phyloP scores from a whole-genome alignment of 2,888 invertebrate genomes.

The Drosophila lutescens region DNA sequence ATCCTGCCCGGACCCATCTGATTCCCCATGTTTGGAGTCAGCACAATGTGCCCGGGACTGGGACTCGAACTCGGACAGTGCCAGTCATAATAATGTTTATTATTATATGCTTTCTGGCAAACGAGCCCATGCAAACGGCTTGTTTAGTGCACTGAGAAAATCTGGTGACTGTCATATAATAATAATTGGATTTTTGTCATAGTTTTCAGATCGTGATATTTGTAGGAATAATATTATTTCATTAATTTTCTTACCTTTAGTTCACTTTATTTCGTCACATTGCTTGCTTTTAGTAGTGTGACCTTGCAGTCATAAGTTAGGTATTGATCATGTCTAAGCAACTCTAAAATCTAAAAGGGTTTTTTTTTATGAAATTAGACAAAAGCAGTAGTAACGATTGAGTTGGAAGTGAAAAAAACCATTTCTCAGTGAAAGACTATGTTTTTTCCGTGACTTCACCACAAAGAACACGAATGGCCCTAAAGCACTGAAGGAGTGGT shows the following conservation, averaged over 20 bases:
- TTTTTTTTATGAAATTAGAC: no score
- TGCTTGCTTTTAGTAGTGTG: no score
- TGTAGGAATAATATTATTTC: no score
- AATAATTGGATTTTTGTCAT: no score
- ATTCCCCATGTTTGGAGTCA: constrained; percentile 34
- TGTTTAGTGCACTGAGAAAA: constrained; percentile 13
- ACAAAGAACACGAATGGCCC: constrained; percentile 42
- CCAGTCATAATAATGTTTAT: constrained; percentile 74
- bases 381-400: no score
- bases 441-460: constrained; percentile 4
- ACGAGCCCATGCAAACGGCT: constrained; percentile 53
- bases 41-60: constrained; percentile 57
- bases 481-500: constrained; percentile 8
- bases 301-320: no score
- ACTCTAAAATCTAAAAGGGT: no score
- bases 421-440: background rate
- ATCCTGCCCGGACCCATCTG: constrained; percentile 18
- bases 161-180: background rate
- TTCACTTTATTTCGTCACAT: no score
- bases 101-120: constrained; percentile 58
- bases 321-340: no score
- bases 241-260: no score
- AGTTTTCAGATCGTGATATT: no score
- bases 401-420: no score
- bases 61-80: constrained; percentile 31